Percentiles rank a stretch among this genome's conserved stretches.
phyloP scores from a whole-genome alignment of 2,113 vertebrate species.

The Oreochromis aureus region DNA sequence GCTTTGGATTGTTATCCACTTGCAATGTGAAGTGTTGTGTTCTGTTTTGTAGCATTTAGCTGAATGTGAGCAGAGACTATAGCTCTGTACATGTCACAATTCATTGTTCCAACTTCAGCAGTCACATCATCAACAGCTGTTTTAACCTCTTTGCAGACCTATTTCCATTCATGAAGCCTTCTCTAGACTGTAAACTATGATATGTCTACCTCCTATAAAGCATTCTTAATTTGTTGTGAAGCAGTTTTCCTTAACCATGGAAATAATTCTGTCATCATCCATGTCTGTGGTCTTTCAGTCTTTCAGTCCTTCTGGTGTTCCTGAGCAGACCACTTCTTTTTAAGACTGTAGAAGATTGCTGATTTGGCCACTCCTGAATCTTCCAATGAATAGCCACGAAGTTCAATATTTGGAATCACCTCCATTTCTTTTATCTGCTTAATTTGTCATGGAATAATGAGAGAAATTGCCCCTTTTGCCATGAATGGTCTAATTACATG shows the following conservation, averaged over 20 bases:
- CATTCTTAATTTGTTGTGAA: neutral
- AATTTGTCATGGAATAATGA: neutral
- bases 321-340: neutral
- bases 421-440: neutral
- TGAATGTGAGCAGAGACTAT: neutral
- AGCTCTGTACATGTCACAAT: neutral
- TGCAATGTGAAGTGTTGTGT: neutral
- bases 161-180: neutral
- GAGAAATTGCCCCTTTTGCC: neutral
- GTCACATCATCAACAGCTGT: neutral
- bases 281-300: neutral
- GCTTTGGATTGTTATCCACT: neutral
- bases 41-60: neutral
- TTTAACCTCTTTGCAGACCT: neutral
- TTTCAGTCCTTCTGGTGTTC: neutral
- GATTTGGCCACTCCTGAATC: neutral
- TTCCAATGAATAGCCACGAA: neutral
- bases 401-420: neutral
- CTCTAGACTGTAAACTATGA: neutral
- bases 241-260: neutral
- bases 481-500: neutral
- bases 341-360: neutral
- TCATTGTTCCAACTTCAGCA: neutral
- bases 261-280: neutral
- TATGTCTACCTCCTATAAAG: neutral